Conservation (phyloP, 2,888 invertebrate genomes). For the Torymus aiolomorphi region DNA sequence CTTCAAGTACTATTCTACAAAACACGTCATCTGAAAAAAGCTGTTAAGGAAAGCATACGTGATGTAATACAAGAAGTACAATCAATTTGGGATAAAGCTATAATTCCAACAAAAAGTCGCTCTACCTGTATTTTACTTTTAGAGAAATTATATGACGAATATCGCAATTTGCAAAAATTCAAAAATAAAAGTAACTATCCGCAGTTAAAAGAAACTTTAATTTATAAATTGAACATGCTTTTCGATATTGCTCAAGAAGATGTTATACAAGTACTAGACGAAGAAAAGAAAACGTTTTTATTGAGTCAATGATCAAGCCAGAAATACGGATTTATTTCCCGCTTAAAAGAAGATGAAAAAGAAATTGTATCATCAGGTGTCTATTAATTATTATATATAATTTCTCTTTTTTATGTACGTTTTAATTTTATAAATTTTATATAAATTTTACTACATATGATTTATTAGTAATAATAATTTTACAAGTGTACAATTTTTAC, state of each 20-base stretch:
- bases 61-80: neutral
- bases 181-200: too few relatives aligned
- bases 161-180: neutral
- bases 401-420: neutral
- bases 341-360: neutral
- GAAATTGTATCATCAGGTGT: too few relatives aligned
- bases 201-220: too few relatives aligned
- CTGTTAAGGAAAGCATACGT: neutral
- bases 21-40: neutral
- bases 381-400: neutral
- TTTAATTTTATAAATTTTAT: neutral
- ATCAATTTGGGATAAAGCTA: neutral
- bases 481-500: too few relatives aligned
- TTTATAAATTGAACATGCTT: neutral
- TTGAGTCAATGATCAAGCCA: neutral
- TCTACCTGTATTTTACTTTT: neutral
- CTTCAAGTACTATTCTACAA: constrained; percentile 3
- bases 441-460: too few relatives aligned
- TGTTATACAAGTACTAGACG: neutral
- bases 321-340: neutral
- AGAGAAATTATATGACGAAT: neutral
- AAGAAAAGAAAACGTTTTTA: neutral
- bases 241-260: neutral
- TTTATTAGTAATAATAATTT: too few relatives aligned
- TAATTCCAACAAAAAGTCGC: neutral